A percentile compares a stretch with the other conserved stretches of the same genome.
Conservation (phyloP, 2,888 invertebrate genomes). For the Dryocosmus kuriphilus region DNA sequence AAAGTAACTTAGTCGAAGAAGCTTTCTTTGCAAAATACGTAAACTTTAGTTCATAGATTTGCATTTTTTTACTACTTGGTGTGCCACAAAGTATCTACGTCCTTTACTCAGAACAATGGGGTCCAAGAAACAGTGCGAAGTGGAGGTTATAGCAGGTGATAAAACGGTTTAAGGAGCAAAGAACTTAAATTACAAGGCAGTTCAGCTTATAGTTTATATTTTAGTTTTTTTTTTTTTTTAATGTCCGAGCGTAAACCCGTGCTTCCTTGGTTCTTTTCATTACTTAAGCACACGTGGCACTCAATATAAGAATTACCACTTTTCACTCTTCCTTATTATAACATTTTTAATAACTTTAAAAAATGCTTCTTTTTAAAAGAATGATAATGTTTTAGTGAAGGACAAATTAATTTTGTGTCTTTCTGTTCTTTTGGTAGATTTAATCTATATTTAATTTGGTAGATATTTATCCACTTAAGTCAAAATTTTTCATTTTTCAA, state of each 20-base stretch:
- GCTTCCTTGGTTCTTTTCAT: not conserved
- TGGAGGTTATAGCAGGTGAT: not conserved
- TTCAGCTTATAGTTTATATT: conserved; percentile 10
- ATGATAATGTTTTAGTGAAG: too few relatives aligned
- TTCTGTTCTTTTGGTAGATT: too few relatives aligned
- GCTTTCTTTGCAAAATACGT: not conserved
- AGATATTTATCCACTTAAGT: too few relatives aligned
- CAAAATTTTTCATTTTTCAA: too few relatives aligned
- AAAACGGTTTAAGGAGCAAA: conserved; percentile 18
- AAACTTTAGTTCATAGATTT: not conserved
- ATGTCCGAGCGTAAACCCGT: not conserved
- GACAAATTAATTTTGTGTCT: too few relatives aligned
- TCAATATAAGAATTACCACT: not conserved
- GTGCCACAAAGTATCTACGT: not conserved
- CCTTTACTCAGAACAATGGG: not conserved
- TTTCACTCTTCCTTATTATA: not conserved
- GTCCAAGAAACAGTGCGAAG: not conserved
- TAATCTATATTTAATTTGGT: too few relatives aligned
- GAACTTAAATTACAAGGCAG: conserved; percentile 22
- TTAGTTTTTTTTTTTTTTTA: not conserved
- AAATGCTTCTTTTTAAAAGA: too few relatives aligned
- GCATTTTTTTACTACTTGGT: conserved; percentile 1
- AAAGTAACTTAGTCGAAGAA: not conserved
- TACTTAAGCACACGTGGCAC: not conserved
- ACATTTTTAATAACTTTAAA: too few relatives aligned